phyloP scores from a whole-genome alignment of 2,797 vertebrate genomes.

The Anableps anableps region DNA sequence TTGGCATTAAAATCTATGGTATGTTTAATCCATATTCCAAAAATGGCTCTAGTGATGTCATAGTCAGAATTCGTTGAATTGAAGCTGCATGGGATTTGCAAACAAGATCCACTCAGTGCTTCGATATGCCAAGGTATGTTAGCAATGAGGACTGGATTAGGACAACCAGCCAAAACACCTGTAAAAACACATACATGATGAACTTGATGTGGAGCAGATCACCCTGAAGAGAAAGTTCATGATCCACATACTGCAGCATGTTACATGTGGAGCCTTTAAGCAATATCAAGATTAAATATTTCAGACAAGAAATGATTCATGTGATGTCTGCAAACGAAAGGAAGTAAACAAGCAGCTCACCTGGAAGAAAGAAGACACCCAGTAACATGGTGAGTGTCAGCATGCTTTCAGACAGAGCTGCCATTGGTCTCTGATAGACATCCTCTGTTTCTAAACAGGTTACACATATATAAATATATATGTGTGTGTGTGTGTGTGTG shows the following conservation, averaged over 20 bases:
- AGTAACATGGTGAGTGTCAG: neutral
- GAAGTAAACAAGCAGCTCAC: neutral
- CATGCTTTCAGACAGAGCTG: neutral
- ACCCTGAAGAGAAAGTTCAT: neutral
- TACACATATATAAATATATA: too few relatives aligned
- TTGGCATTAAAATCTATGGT: too few relatives aligned
- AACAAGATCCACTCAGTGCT: neutral
- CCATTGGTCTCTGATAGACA: too few relatives aligned
- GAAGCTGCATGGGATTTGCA: conserved; percentile 68
- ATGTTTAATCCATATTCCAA: conserved; percentile 53
- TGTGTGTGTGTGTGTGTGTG: too few relatives aligned
- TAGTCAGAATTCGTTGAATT: fast-evolving
- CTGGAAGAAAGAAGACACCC: neutral
- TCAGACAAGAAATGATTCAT: neutral
- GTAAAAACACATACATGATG: neutral
- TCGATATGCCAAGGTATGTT: too few relatives aligned
- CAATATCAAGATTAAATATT: neutral
- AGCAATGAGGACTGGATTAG: too few relatives aligned
- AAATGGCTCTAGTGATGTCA: fast-evolving
- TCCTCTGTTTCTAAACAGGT: too few relatives aligned
- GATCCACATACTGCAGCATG: neutral
- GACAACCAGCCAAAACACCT: too few relatives aligned
- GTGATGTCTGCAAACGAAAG: too few relatives aligned
- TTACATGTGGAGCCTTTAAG: neutral
- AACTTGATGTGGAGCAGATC: neutral